These are phyloP conservation scores for Sebastes fasciatus DNA, from an alignment of 2,113 vertebrate genomes.

Conservation along the genomic window DNA sequence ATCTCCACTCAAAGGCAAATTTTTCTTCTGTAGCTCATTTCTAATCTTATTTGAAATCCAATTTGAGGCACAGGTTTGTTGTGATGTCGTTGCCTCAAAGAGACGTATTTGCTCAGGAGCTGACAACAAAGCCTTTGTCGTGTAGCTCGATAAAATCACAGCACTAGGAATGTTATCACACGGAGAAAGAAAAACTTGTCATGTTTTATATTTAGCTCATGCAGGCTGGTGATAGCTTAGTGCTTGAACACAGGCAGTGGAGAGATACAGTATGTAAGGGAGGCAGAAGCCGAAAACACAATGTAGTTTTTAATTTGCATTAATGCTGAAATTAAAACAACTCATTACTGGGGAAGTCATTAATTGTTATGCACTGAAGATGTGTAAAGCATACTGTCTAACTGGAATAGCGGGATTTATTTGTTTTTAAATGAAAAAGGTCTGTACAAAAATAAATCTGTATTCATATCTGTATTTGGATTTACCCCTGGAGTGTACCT, in stretches of 20 bases:
- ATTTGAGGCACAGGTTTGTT: constrained; percentile 20
- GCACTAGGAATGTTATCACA: constrained; percentile 8
- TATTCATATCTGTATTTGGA: neutral
- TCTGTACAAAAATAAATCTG: neutral
- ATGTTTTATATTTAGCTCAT: constrained; percentile 31
- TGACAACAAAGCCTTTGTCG: constrained; percentile 31
- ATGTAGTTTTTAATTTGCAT: neutral
- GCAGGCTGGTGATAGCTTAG: constrained; percentile 1
- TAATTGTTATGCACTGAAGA: neutral
- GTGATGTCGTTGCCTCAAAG: constrained; percentile 25
- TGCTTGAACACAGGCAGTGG: neutral
- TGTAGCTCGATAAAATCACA: constrained; percentile 30
- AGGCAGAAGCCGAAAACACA: neutral
- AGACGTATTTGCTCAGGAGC: constrained; percentile 15
- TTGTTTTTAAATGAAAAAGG: neutral
- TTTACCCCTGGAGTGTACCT: neutral
- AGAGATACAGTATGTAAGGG: neutral
- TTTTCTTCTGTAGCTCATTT: constrained; percentile 14
- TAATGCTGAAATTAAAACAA: constrained; percentile 1
- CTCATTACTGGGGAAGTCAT: neutral
- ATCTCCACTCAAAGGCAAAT: neutral
- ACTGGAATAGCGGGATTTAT: neutral
- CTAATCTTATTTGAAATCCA: constrained; percentile 15
- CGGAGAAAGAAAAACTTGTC: neutral
- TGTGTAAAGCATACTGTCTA: neutral